phyloP scores from a whole-genome alignment of 2,888 invertebrate species.

The Coleophora flavipennella region DNA sequence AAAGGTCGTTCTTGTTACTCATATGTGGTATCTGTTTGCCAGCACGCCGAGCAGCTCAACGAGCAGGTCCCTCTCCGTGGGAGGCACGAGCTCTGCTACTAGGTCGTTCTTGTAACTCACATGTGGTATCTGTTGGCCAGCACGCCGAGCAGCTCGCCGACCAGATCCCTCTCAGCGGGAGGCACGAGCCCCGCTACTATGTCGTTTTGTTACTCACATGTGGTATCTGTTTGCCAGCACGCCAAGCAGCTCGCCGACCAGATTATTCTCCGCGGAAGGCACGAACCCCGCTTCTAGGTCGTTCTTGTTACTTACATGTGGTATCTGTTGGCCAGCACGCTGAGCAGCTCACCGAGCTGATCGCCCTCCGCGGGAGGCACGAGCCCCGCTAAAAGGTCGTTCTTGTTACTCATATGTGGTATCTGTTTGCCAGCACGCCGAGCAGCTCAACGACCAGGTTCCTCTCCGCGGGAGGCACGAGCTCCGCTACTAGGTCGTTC shows the following conservation, averaged over 20 bases:
- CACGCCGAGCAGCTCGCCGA: slow-evolving; percentile 90
- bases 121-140: slow-evolving; percentile 81
- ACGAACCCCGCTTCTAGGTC: no score
- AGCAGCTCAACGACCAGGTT: no score
- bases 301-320: slow-evolving; percentile 75
- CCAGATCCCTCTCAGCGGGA: slow-evolving; percentile 70
- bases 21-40: slow-evolving; percentile 83
- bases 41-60: slow-evolving; percentile 89
- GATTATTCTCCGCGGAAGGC: no score
- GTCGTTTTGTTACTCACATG: slow-evolving; percentile 90
- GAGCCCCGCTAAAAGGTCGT: slow-evolving; percentile 91
- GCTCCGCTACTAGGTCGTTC: no score
- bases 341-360: slow-evolving; percentile 89
- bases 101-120: no score
- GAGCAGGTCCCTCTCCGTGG: no score
- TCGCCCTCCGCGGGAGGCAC: slow-evolving; percentile 62
- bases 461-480: no score
- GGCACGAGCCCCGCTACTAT: slow-evolving; percentile 84
- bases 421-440: slow-evolving; percentile 84
- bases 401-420: slow-evolving; percentile 82
- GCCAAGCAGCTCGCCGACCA: slow-evolving; percentile 92
- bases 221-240: slow-evolving; percentile 82
- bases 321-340: slow-evolving; percentile 83
- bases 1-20: slow-evolving; percentile 92
- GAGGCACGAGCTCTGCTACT: no score